These are phyloP conservation scores for Pyrochroa serraticornis DNA, from an alignment of 2,888 invertebrate genomes.

Conservation along the genomic window DNA sequence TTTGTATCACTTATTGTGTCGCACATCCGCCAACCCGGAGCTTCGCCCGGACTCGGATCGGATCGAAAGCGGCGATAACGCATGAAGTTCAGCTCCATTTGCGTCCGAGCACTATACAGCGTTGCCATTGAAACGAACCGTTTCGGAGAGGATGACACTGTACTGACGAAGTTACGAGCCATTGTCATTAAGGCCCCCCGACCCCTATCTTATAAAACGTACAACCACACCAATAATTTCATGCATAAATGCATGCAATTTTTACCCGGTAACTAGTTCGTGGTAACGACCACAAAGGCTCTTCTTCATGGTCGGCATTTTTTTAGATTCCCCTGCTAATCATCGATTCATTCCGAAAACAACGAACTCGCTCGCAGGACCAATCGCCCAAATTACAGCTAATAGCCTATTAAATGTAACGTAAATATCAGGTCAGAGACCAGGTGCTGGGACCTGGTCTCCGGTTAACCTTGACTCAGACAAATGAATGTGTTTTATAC, in stretches of 20 bases:
- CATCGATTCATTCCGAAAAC: background rate
- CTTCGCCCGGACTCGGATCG: constrained; percentile 2
- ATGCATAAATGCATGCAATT: constrained; percentile 31
- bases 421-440: constrained; percentile 26
- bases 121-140: constrained; percentile 2
- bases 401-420: constrained; percentile 30
- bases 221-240: constrained; percentile 26
- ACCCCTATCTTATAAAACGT: constrained; percentile 19
- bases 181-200: constrained; percentile 16
- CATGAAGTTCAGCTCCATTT: constrained; percentile 8
- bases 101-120: constrained; percentile 1
- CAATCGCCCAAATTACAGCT: constrained; percentile 24
- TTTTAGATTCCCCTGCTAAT: background rate
- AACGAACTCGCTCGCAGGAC: no score
- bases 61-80: constrained; percentile 17
- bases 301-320: constrained; percentile 5
- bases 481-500: constrained; percentile 31
- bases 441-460: constrained; percentile 25
- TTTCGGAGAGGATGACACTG: no score
- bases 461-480: constrained; percentile 28
- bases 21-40: constrained; percentile 14
- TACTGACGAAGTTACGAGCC: background rate
- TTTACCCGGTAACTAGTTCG: constrained; percentile 25
- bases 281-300: constrained; percentile 19
- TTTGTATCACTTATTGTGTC: constrained; percentile 45